phyloP scores from a whole-genome alignment of 30 jellyfish, hydroid and myxozoan genomes.

The Cassiopea andromeda region DNA sequence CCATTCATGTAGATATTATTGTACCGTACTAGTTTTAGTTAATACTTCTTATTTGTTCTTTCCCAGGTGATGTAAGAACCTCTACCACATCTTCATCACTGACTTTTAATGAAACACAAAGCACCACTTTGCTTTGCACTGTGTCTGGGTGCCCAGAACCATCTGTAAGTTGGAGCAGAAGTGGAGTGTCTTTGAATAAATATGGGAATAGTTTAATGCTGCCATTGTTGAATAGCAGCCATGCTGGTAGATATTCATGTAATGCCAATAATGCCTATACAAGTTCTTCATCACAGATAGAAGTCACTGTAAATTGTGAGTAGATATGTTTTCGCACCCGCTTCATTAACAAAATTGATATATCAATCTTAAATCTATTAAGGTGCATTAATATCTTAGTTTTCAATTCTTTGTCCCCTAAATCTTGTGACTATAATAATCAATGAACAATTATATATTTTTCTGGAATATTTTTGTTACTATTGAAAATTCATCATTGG shows the following conservation, averaged over 20 bases:
- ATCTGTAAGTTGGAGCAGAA: not conserved
- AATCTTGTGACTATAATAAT: too few relatives aligned
- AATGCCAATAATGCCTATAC: not conserved
- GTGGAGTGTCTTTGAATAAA: not conserved
- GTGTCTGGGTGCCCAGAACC: not conserved
- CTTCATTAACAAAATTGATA: too few relatives aligned
- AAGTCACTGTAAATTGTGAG: constrained; percentile 2
- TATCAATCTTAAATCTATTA: too few relatives aligned
- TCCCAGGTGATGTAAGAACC: not conserved
- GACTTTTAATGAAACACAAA: not conserved
- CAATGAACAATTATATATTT: too few relatives aligned
- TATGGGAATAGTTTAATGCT: not conserved
- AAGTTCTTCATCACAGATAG: not conserved
- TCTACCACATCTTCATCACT: not conserved
- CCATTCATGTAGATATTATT: too few relatives aligned
- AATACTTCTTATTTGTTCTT: not conserved
- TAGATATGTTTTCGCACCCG: not conserved
- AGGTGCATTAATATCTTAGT: too few relatives aligned
- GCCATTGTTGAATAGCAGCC: not conserved
- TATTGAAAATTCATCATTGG: too few relatives aligned
- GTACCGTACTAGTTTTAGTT: too few relatives aligned
- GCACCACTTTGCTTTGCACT: not conserved
- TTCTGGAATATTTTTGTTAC: too few relatives aligned
- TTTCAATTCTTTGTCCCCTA: too few relatives aligned
- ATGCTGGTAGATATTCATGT: constrained; percentile 2